Percentiles rank a stretch among this genome's conserved stretches.
Conservation (phyloP, 2,888 invertebrate genomes). For the Nemurella pictetii region DNA sequence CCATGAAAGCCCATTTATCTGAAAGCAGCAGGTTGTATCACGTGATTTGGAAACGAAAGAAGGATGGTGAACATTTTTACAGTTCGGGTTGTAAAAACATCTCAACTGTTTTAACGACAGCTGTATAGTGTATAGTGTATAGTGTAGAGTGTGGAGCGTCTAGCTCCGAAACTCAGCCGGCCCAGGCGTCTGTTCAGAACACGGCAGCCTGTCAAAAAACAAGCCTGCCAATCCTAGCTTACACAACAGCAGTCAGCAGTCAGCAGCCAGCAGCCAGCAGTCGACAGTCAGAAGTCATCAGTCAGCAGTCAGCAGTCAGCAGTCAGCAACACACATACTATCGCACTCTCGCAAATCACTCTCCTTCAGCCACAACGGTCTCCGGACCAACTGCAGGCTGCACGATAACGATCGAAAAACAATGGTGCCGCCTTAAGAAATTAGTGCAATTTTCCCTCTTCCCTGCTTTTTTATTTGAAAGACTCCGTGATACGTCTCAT, state of each 20-base stretch:
- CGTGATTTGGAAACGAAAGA: neutral
- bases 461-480: neutral
- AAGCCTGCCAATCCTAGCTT: neutral
- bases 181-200: neutral
- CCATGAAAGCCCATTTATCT: constrained; percentile 7
- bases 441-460: neutral
- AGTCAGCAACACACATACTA: too few relatives aligned
- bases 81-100: constrained; percentile 27
- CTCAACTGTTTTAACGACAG: constrained; percentile 23
- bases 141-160: neutral
- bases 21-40: constrained; percentile 29
- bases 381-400: neutral
- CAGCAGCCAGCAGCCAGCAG: too few relatives aligned
- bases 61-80: constrained; percentile 21
- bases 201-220: neutral
- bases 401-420: neutral
- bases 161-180: neutral
- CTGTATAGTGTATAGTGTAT: neutral
- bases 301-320: too few relatives aligned
- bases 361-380: too few relatives aligned
- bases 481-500: neutral
- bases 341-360: too few relatives aligned
- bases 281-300: too few relatives aligned
- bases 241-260: too few relatives aligned
- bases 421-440: neutral